These are phyloP conservation scores for Drosophila ustulata DNA, from an alignment of 2,888 invertebrate genomes.

Conservation along the genomic window DNA sequence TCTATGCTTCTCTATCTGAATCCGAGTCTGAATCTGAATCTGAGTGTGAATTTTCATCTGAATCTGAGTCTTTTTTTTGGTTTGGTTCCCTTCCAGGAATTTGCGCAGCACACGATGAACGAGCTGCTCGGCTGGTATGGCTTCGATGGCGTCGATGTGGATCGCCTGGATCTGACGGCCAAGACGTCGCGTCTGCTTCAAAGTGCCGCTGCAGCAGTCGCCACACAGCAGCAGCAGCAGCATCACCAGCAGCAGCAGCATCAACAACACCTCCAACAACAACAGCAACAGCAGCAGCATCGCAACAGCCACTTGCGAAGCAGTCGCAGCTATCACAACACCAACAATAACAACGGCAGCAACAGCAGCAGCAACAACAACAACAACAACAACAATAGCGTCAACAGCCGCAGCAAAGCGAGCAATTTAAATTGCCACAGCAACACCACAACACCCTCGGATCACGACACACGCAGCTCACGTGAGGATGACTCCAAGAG, in stretches of 20 bases:
- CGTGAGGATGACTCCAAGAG: slow-evolving; percentile 85
- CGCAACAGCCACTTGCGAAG: slow-evolving; percentile 68
- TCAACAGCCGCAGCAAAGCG: slow-evolving; percentile 48
- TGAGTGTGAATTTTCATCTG: neutral
- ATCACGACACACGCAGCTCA: slow-evolving; percentile 84
- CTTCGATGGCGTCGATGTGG: slow-evolving; percentile 90
- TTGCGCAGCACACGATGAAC: slow-evolving; percentile 96
- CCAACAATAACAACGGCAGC: slow-evolving; percentile 53
- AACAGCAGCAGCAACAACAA: slow-evolving; percentile 52
- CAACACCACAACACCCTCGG: slow-evolving; percentile 80
- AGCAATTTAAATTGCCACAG: slow-evolving; percentile 64
- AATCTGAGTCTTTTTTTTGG: slow-evolving; percentile 13
- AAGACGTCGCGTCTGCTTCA: slow-evolving; percentile 83
- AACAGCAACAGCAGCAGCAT: slow-evolving; percentile 52
- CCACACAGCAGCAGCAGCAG: slow-evolving; percentile 67
- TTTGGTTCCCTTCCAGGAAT: slow-evolving; percentile 88
- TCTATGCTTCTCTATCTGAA: neutral
- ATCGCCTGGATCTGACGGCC: slow-evolving; percentile 86
- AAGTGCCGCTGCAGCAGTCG: slow-evolving; percentile 73
- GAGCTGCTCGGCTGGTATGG: slow-evolving; percentile 97
- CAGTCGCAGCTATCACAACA: slow-evolving; percentile 68
- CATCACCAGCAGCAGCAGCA: slow-evolving; percentile 60
- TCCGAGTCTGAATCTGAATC: neutral
- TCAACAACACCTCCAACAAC: slow-evolving; percentile 64
- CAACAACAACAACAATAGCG: slow-evolving; percentile 55